Evolutionary conservation across 92 coral and sea anemone species (phyloP).

Genomic region (Porites cylindrica): DNA sequence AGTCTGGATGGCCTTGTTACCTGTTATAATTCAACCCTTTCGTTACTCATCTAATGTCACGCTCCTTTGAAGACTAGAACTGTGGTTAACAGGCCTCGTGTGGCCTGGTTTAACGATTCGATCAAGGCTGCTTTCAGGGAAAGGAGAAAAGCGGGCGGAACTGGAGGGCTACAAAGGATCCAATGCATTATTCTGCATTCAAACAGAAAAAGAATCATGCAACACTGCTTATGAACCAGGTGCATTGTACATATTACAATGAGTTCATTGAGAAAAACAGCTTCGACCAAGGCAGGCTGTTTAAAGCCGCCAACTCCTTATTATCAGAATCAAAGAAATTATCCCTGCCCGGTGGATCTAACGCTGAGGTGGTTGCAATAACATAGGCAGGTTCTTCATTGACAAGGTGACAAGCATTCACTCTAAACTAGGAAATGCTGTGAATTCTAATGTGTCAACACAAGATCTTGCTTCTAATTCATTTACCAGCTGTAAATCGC

Average conservation of each 20-base stretch:
- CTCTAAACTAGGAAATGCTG: no score
- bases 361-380: no score
- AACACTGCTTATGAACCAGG: background rate
- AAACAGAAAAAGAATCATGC: background rate
- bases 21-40: conserved; percentile 10
- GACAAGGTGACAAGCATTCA: no score
- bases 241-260: background rate
- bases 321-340: no score
- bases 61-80: conserved; percentile 7
- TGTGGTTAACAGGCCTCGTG: background rate
- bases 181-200: background rate
- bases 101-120: background rate
- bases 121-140: conserved; percentile 6
- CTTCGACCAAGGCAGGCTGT: background rate
- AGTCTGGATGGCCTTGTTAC: background rate
- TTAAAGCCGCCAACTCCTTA: background rate
- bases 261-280: background rate
- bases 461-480: no score
- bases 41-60: background rate
- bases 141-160: background rate
- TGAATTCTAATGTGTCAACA: no score
- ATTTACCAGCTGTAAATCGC: no score
- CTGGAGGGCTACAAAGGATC: conserved; percentile 12
- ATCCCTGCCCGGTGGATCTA: no score
- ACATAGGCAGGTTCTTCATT: no score